Percentiles rank a stretch among this genome's conserved stretches.
phyloP scores from a whole-genome alignment of 2,797 vertebrate species.

The Betta splendens region DNA sequence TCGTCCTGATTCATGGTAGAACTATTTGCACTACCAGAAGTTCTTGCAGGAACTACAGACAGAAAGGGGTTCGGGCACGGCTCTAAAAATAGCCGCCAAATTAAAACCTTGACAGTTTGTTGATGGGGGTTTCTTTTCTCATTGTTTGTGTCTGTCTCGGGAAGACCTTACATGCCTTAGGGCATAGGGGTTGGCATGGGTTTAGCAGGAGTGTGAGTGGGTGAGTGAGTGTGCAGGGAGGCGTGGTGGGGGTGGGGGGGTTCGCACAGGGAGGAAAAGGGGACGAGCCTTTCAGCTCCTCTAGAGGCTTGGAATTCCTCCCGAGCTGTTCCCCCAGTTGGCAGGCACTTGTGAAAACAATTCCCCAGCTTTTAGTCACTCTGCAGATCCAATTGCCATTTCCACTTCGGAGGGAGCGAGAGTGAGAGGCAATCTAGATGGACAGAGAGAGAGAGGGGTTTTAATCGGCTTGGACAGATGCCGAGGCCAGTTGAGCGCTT shows the following conservation, averaged over 20 bases:
- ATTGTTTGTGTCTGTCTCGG: conserved; percentile 52
- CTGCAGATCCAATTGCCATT: conserved; percentile 79
- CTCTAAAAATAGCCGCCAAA: conserved; percentile 58
- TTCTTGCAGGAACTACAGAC: background rate
- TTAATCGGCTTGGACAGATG: conserved; percentile 75
- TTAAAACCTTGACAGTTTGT: conserved; percentile 37
- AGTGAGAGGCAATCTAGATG: conserved; percentile 70
- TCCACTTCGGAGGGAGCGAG: conserved; percentile 73
- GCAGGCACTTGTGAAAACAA: conserved; percentile 82
- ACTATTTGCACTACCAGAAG: conserved; percentile 28
- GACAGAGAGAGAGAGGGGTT: conserved; percentile 67
- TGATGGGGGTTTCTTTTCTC: conserved; percentile 23
- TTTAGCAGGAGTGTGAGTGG: conserved; percentile 64
- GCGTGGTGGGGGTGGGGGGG: conserved; percentile 10
- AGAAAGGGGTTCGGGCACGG: background rate
- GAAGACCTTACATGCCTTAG: conserved; percentile 32
- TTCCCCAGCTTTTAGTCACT: conserved; percentile 82
- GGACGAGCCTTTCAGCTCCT: conserved; percentile 70
- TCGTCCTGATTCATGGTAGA: conserved; percentile 33
- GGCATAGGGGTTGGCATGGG: conserved; percentile 22
- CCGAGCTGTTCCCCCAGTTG: conserved; percentile 71
- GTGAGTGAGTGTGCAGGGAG: conserved; percentile 31
- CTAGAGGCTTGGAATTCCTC: conserved; percentile 77
- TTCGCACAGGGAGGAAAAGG: conserved; percentile 55
- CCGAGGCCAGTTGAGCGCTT: conserved; percentile 70